Evolutionary conservation across 2,113 vertebrate species (phyloP), one percentile per base, ranked within the genome.

Genomic region (Buteo buteo): DNA sequence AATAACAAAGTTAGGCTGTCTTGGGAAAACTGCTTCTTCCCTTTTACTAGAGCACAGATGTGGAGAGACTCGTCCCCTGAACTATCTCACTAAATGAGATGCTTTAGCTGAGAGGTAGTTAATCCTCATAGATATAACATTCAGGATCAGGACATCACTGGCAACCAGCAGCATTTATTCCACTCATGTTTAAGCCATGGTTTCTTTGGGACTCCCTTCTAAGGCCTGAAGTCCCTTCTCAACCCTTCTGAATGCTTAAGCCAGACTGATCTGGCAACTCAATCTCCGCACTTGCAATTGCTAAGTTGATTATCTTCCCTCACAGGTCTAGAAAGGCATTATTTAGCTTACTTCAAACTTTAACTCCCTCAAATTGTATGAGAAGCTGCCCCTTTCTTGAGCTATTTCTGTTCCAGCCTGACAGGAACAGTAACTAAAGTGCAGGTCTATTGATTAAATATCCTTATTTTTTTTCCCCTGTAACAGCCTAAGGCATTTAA

Each of bases 381-480:
- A 81, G 58, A 91, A 91, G 62, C 58, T 89, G 73, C 59, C 82
- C 76, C 72, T 70, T 73, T 86, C 84, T 19, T 80, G 67, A 90
- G 82, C 69, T 97, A 95, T 96, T 96, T 86, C 95, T 90, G 89
- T 80, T 93, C 19, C 74, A 92, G 69, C 32, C 86, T 94, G 94
- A 96, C 90, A 96, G 78, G 71, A 96, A 94, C 92, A 77, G 94
- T 96, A 97, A 95, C 92, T 97, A 94, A 97, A 96, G 82, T 87
- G 72, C 82, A 93, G 47, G 64, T 90, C 93, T 96, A 97, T 97
- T 93, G 97, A 97, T 97, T 97, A 95, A 95, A 96, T 93, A 92
- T 87, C 93, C 78, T 85, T 93, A 58, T 85, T 95, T 96, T 96
- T 95, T 81, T 32, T 3, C 55, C 64, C 59, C n/a, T 66, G 90